These are phyloP conservation scores for Eira barbara DNA, from an alignment of 2,113 vertebrate genomes.

Conservation along the genomic window DNA sequence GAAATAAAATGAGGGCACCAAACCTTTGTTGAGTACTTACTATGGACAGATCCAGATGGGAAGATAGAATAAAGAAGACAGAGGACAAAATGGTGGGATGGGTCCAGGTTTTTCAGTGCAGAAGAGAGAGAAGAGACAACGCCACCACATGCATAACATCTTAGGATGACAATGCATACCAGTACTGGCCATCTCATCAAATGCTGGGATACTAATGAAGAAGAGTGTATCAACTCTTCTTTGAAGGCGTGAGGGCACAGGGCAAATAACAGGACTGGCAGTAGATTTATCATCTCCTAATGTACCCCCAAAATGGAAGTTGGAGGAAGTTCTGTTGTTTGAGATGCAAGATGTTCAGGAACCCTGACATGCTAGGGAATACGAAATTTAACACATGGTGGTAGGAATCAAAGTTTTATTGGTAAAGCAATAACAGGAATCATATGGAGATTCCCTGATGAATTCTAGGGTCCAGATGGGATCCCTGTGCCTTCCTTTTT, in stretches of 20 bases:
- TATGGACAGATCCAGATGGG: not conserved
- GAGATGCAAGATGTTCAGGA: not conserved
- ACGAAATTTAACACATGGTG: not conserved
- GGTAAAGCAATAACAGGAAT: not conserved
- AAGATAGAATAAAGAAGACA: not conserved
- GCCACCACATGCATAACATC: rapidly evolving
- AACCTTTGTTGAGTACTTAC: not conserved
- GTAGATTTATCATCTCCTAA: not conserved
- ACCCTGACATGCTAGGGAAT: not conserved
- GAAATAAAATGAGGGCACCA: not conserved
- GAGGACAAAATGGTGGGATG: not conserved
- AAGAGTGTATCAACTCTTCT: not conserved
- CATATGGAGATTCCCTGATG: not conserved
- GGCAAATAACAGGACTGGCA: not conserved
- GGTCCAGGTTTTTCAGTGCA: not conserved
- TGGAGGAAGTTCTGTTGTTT: not conserved
- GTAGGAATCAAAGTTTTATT: not conserved
- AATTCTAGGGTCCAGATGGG: not conserved
- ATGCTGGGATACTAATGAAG: not conserved
- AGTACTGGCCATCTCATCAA: not conserved
- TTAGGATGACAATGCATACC: not conserved
- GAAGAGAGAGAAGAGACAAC: not conserved
- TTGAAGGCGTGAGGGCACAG: not conserved
- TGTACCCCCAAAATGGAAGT: not conserved
- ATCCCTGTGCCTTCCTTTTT: not conserved